A percentile compares a stretch with the other conserved stretches of the same genome.
These are phyloP conservation scores for Nymphalis io DNA, from an alignment of 1,140 invertebrate genomes.

Conservation along the genomic window DNA sequence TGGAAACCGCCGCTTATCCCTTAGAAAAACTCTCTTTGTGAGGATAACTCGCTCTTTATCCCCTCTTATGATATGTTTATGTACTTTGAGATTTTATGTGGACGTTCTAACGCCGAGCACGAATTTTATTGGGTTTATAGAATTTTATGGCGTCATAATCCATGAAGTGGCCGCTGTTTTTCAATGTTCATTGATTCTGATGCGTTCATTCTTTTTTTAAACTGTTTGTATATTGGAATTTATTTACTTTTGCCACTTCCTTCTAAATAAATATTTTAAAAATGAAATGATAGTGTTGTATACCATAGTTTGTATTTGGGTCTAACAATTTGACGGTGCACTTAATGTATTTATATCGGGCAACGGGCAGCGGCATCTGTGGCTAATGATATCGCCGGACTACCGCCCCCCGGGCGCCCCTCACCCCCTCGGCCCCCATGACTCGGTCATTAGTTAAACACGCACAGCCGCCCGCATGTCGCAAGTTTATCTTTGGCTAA, in stretches of 20 bases:
- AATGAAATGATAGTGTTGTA: conserved; percentile 17
- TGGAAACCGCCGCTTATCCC: conserved; percentile 72
- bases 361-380: conserved; percentile 75
- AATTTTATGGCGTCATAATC: conserved; percentile 76
- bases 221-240: conserved; percentile 4
- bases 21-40: conserved; percentile 75
- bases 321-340: conserved; percentile 76
- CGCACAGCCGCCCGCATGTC: conserved; percentile 78
- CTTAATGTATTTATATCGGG: conserved; percentile 77
- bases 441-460: conserved; percentile 80
- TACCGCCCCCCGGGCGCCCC: conserved; percentile 25
- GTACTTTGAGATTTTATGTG: conserved; percentile 80
- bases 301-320: conserved; percentile 59
- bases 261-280: neutral
- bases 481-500: conserved; percentile 79
- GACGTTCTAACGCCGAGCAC: conserved; percentile 78
- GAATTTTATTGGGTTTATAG: conserved; percentile 80
- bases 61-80: conserved; percentile 80
- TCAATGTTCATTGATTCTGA: conserved; percentile 76
- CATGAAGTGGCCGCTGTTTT: conserved; percentile 72
- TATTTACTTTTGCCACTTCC: neutral
- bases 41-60: conserved; percentile 74
- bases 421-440: conserved; percentile 54
- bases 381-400: conserved; percentile 77
- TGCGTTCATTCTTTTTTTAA: conserved; percentile 42